Base-by-base conservation (phyloP, 1,140 invertebrate species). In the Harpegnathos saltator region DNA sequence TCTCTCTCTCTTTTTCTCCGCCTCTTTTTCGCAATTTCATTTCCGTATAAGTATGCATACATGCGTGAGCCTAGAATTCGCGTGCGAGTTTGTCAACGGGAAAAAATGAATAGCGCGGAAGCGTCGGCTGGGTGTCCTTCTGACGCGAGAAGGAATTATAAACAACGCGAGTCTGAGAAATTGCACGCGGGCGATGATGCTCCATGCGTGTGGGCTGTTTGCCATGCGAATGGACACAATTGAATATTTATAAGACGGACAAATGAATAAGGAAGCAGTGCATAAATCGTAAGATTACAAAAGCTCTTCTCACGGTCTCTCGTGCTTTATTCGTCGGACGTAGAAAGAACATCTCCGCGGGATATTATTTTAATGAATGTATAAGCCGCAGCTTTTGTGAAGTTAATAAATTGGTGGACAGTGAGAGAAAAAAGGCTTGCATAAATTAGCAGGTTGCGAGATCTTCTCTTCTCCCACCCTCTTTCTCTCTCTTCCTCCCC, bases 221-320 rank as follows among this genome's bases (percentile, higher is more conserved):
- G 38, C 38, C 11, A 9, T 44, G 11, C 9, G 48, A 9, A 11
- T 44, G 17, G 26, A 2, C 38, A 9, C 11, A 62, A 33, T 38
- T 50, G n/a, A n/a, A 52, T n/a, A 52, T 59, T 74, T 44, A 59
- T n/a, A 5, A 63, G 61, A 33, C 11, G n/a, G n/a, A 61, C 15
- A 15, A 19, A 52, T 17, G 15, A 52, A 63, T 33, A 29, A 26
- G 12, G 14, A 48, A 24, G 4, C 44, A 54, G 12, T 19, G 29
- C 38, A 38, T 54, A 61, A 74, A 61, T 58, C 38, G 15, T 24
- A 44, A 44, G 17, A 58, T 72, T 56, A 33, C 14, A 24, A 66
- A 66, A 77, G n/a, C 50, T 54, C 24, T 65, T 15, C 29, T 38
- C 65, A 3, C 22, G 22, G 14, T 9, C 38, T 9, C 38, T 74